Evolutionary conservation across 1,140 invertebrate genomes (phyloP).

Genomic region (Drosophila tropicalis): DNA sequence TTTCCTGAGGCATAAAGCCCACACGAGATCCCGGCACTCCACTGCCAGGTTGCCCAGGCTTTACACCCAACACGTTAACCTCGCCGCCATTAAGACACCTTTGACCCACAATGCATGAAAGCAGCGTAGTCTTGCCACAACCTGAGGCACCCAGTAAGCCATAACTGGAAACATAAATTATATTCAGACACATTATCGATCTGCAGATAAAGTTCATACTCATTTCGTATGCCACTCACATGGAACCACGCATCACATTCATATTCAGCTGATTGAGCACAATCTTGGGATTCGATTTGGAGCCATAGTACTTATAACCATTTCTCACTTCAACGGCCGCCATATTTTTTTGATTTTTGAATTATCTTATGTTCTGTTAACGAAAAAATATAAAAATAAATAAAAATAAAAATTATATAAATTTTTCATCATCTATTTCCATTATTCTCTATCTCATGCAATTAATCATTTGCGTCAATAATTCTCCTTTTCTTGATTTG

Average conservation of each 20-base stretch:
- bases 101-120: constrained; percentile 93
- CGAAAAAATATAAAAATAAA: not conserved
- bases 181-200: constrained; percentile 12
- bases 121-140: constrained; percentile 92
- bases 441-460: constrained; percentile 3
- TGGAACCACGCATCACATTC: constrained; percentile 85
- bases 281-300: constrained; percentile 84
- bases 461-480: constrained; percentile 69
- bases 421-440: constrained; percentile 1
- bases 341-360: constrained; percentile 62
- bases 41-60: constrained; percentile 88
- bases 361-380: constrained; percentile 24
- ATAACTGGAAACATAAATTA: constrained; percentile 86
- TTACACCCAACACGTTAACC: constrained; percentile 90
- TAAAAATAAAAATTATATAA: constrained; percentile 6
- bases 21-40: constrained; percentile 91
- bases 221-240: constrained; percentile 84
- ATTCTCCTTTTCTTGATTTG: constrained; percentile 59
- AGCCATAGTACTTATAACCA: constrained; percentile 85
- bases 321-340: constrained; percentile 85
- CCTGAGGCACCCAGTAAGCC: constrained; percentile 93
- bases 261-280: constrained; percentile 85
- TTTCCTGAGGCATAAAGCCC: constrained; percentile 95
- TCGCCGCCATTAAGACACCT: constrained; percentile 89
- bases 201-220: not conserved